Evolutionary conservation across 2,113 vertebrate genomes (phyloP).

Genomic region (Castor canadensis): DNA sequence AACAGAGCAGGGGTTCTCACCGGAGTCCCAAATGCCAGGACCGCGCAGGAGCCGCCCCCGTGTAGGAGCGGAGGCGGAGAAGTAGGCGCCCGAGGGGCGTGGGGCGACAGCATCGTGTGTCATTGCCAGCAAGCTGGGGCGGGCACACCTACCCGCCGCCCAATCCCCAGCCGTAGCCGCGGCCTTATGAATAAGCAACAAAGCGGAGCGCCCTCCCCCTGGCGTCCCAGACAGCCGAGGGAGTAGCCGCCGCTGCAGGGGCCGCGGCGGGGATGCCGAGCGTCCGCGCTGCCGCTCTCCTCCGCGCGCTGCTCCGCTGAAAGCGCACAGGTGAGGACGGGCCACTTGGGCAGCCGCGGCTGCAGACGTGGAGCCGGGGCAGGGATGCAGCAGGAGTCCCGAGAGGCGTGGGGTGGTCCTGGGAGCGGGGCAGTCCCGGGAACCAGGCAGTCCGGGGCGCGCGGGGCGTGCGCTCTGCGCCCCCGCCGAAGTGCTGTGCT

Average conservation of each 20-base stretch:
- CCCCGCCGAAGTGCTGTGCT: slow-evolving; percentile 54
- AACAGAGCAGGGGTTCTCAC: not conserved
- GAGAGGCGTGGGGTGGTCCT: not conserved
- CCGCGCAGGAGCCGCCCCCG: rapidly evolving
- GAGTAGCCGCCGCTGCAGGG: slow-evolving; percentile 54
- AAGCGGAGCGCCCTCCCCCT: slow-evolving; percentile 58
- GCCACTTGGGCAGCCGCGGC: not conserved
- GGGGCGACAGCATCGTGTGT: not conserved
- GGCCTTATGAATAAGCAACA: slow-evolving; percentile 74
- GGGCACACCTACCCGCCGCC: slow-evolving; percentile 49
- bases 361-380: not conserved
- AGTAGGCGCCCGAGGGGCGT: slow-evolving; percentile 22
- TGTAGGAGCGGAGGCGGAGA: not conserved
- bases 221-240: slow-evolving; percentile 54
- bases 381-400: not conserved
- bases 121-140: slow-evolving; percentile 48
- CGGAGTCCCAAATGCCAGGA: rapidly evolving
- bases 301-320: slow-evolving; percentile 54
- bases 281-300: slow-evolving; percentile 22
- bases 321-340: slow-evolving; percentile 69
- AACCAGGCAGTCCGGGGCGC: not conserved
- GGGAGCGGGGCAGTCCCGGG: not conserved
- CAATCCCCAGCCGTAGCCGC: slow-evolving; percentile 66
- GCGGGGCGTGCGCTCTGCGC: not conserved
- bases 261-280: slow-evolving; percentile 60